phyloP scores from a whole-genome alignment of 2,113 vertebrate genomes.

The Bujurquina vittata region DNA sequence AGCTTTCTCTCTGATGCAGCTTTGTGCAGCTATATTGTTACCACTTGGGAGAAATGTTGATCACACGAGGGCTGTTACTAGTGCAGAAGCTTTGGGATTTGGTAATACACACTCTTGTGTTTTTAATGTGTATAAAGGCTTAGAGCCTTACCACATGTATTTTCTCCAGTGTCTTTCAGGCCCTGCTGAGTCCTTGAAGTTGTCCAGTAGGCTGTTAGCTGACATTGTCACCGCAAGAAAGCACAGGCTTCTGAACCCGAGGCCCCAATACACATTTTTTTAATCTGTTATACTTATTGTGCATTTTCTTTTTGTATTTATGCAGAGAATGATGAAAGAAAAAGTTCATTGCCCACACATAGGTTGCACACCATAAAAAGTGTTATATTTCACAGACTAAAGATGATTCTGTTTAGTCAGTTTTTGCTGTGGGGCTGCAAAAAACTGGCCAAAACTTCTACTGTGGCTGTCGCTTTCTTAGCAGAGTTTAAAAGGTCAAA shows the following conservation, averaged over 20 bases:
- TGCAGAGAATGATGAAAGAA: background rate
- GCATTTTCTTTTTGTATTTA: background rate
- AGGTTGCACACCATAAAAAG: background rate
- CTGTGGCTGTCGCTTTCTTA: background rate
- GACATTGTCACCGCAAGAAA: background rate
- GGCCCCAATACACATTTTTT: background rate
- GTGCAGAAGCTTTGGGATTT: background rate
- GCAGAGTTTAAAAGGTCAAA: conserved; percentile 21
- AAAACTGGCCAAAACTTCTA: background rate
- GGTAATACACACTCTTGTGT: background rate
- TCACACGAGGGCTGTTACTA: background rate
- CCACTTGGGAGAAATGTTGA: rapidly evolving
- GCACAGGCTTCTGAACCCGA: background rate
- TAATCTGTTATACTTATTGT: background rate
- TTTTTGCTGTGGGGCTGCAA: background rate
- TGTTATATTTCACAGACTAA: background rate
- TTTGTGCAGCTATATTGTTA: background rate
- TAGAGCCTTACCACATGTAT: background rate
- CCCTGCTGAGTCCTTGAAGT: background rate
- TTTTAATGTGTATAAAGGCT: background rate
- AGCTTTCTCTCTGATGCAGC: background rate
- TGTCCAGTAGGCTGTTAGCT: background rate
- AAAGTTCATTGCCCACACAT: background rate
- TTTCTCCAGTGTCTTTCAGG: background rate
- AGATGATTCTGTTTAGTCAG: background rate